These are phyloP conservation scores for Amphibalanus amphitrite DNA, from an alignment of 1,140 invertebrate species.

Conservation along the genomic window DNA sequence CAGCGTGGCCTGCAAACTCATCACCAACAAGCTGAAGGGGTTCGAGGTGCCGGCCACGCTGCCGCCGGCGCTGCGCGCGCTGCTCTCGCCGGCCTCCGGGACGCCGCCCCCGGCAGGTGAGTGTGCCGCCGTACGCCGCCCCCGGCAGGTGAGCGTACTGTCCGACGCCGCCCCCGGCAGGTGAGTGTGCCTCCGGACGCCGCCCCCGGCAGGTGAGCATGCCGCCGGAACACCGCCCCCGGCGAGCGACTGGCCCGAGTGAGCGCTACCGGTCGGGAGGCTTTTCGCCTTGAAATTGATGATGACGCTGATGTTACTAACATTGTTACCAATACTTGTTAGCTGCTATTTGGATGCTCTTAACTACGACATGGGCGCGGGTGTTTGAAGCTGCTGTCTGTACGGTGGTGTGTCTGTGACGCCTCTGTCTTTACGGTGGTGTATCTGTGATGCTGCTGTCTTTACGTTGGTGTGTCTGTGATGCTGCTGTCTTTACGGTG, in stretches of 20 bases:
- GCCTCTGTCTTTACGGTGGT: neutral
- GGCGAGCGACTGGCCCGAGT: no score
- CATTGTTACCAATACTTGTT: no score
- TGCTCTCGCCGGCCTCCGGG: neutral
- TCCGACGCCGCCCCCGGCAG: no score
- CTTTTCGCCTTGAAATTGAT: no score
- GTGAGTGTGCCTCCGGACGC: no score
- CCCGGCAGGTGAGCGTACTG: slow-evolving; percentile 7
- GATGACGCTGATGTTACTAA: no score
- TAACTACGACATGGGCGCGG: no score
- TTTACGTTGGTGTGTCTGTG: neutral
- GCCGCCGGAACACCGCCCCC: no score
- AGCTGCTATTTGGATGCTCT: no score
- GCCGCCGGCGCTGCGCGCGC: slow-evolving; percentile 44
- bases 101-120: neutral
- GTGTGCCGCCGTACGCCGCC: slow-evolving; percentile 1
- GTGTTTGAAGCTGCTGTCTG: neutral
- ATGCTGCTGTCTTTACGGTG: neutral
- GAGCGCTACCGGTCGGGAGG: no score
- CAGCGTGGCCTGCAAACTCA: slow-evolving; percentile 92
- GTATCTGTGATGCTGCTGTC: neutral
- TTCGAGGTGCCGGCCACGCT: slow-evolving; percentile 71
- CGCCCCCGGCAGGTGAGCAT: no score
- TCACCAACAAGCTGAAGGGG: slow-evolving; percentile 80
- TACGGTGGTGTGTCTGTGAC: neutral